These are phyloP conservation scores for Leptonema lineaticorne DNA, from an alignment of 1,140 invertebrate species.

Conservation along the genomic window DNA sequence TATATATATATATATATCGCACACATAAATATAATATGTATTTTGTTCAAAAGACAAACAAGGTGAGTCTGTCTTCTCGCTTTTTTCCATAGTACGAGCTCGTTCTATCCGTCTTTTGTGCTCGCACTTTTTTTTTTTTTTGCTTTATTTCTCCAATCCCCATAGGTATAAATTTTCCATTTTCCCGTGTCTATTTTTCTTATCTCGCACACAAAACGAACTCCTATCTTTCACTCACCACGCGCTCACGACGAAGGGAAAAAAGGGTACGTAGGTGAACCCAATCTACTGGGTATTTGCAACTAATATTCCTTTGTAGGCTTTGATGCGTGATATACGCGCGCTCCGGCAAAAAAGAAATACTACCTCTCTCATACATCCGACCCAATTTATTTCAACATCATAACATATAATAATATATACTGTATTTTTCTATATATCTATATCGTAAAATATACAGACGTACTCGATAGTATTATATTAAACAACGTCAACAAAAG, in stretches of 20 bases:
- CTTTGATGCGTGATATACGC: constrained; percentile 24
- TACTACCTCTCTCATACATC: constrained; percentile 12
- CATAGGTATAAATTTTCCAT: constrained; percentile 43
- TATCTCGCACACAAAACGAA: constrained; percentile 39
- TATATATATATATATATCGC: not conserved
- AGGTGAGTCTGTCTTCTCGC: constrained; percentile 38
- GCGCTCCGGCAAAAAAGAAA: constrained; percentile 10
- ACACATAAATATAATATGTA: constrained; percentile 42
- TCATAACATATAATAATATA: too few relatives aligned
- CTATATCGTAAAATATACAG: too few relatives aligned
- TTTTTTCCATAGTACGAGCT: too few relatives aligned
- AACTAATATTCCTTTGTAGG: constrained; percentile 23
- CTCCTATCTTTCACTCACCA: constrained; percentile 39
- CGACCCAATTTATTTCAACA: constrained; percentile 17
- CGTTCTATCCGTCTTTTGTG: too few relatives aligned
- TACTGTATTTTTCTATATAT: not conserved
- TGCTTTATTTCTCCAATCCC: constrained; percentile 42
- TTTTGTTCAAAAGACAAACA: constrained; percentile 43
- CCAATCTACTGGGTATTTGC: constrained; percentile 25
- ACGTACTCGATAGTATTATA: too few relatives aligned
- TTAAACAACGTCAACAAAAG: too few relatives aligned
- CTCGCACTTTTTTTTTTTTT: too few relatives aligned
- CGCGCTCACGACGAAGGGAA: not conserved
- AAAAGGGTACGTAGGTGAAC: constrained; percentile 17
- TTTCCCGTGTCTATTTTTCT: constrained; percentile 42